phyloP scores from a whole-genome alignment of 2,113 vertebrate genomes.

The Hydropotes inermis region DNA sequence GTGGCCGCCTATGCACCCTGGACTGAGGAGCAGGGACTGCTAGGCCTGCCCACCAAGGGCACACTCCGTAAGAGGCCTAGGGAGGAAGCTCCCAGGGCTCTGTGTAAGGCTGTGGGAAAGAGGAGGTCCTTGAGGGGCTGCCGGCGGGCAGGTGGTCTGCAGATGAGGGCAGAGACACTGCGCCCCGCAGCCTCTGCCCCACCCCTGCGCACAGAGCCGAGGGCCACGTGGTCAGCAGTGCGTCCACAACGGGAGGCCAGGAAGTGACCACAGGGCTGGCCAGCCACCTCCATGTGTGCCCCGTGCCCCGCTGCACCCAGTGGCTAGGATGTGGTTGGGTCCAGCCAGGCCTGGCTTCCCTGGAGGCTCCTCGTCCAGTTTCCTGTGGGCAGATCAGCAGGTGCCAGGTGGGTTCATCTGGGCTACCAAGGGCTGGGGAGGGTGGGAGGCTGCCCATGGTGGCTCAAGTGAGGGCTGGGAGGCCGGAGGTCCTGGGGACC shows the following conservation, averaged over 20 bases:
- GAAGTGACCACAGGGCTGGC: background rate
- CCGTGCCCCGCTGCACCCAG: accelerated
- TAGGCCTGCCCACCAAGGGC: background rate
- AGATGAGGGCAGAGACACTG: background rate
- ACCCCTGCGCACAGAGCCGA: too few relatives aligned
- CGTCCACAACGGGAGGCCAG: background rate
- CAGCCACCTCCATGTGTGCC: background rate
- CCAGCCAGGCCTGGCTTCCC: background rate
- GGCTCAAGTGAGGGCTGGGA: background rate
- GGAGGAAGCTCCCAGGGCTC: background rate
- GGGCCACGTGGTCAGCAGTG: background rate
- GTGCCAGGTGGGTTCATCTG: background rate
- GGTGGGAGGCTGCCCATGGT: background rate
- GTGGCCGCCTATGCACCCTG: background rate
- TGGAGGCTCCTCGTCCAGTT: background rate
- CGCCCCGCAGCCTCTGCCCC: accelerated
- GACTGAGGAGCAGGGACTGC: accelerated
- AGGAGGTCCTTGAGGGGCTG: background rate
- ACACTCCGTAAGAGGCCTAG: accelerated
- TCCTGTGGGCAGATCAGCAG: background rate
- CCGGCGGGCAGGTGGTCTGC: accelerated
- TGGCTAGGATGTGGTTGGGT: background rate
- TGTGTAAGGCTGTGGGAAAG: too few relatives aligned
- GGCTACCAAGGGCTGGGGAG: background rate
- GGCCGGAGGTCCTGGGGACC: accelerated